These are phyloP conservation scores for Temnothorax curvispinosus DNA, from an alignment of 1,140 invertebrate genomes.

Conservation along the genomic window DNA sequence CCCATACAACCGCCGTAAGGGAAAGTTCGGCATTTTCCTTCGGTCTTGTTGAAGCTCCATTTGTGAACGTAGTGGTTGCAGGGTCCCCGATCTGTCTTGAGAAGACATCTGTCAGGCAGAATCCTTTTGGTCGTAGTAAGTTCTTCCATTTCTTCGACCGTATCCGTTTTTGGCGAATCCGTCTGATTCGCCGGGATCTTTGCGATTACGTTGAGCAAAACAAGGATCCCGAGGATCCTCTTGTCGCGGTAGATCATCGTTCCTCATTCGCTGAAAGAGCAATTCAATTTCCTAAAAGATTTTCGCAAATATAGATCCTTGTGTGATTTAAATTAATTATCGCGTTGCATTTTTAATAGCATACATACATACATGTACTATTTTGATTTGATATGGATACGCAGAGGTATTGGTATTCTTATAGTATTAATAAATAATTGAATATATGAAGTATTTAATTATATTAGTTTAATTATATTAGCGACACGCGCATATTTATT, in stretches of 20 bases:
- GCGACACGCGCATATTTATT: background rate
- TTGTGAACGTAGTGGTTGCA: constrained; percentile 90
- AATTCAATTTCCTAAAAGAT: constrained; percentile 5
- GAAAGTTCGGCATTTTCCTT: constrained; percentile 89
- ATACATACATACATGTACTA: background rate
- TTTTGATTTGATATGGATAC: background rate
- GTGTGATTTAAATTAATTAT: constrained; percentile 1
- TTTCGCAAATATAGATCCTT: background rate
- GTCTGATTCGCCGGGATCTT: constrained; percentile 70
- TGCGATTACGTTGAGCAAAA: constrained; percentile 71
- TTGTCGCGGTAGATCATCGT: constrained; percentile 78
- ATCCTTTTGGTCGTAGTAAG: constrained; percentile 72
- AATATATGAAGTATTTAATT: constrained; percentile 12
- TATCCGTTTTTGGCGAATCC: constrained; percentile 73
- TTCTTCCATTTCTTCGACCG: constrained; percentile 69
- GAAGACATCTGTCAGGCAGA: constrained; percentile 80
- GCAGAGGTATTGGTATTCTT: background rate
- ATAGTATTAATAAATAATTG: background rate
- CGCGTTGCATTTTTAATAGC: background rate
- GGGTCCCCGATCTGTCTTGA: constrained; percentile 87
- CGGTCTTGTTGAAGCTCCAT: constrained; percentile 90
- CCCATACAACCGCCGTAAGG: constrained; percentile 92
- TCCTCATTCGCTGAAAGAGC: constrained; percentile 78
- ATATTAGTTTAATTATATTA: constrained; percentile 22
- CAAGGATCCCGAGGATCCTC: constrained; percentile 80